Evolutionary conservation across 2,797 vertebrate species (phyloP).

Genomic region (Amphiprion clarkii): DNA sequence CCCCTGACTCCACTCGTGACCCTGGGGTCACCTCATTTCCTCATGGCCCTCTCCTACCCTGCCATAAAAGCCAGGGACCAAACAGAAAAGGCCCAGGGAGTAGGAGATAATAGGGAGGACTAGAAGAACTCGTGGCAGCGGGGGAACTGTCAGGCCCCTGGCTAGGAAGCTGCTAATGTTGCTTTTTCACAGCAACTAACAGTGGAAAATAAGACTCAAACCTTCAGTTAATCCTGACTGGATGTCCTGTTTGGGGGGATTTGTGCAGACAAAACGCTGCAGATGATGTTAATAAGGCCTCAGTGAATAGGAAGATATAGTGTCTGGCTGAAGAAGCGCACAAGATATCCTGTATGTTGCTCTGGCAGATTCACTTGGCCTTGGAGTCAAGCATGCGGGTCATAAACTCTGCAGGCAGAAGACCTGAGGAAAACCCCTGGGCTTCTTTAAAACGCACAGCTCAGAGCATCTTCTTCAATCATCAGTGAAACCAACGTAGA

Average conservation of each 20-base stretch:
- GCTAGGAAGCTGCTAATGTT: conserved; percentile 62
- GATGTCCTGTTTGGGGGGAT: conserved; percentile 24
- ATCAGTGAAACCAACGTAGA: conserved; percentile 56
- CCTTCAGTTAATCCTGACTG: conserved; percentile 18
- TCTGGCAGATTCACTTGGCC: conserved; percentile 62
- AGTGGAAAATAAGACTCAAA: conserved; percentile 53
- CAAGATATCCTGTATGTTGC: conserved; percentile 29
- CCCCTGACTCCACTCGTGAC: conserved; percentile 84
- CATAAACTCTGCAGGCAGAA: conserved; percentile 73
- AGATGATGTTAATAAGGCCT: conserved; percentile 50
- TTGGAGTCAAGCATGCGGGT: conserved; percentile 61
- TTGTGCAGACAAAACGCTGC: conserved; percentile 39
- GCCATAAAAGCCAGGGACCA: conserved; percentile 84
- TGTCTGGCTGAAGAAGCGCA: conserved; percentile 40
- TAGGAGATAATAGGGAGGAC: conserved; percentile 80
- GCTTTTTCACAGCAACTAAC: conserved; percentile 51
- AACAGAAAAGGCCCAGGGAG: conserved; percentile 75
- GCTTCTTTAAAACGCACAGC: conserved; percentile 67
- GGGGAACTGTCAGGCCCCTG: conserved; percentile 65
- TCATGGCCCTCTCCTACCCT: conserved; percentile 87
- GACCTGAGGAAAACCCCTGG: conserved; percentile 59
- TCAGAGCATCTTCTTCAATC: conserved; percentile 64
- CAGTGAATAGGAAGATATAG: conserved; percentile 28
- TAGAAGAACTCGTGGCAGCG: conserved; percentile 68
- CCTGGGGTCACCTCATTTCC: conserved; percentile 89